phyloP scores from a whole-genome alignment of 2,797 vertebrate genomes.

The Graptemys geographica region DNA sequence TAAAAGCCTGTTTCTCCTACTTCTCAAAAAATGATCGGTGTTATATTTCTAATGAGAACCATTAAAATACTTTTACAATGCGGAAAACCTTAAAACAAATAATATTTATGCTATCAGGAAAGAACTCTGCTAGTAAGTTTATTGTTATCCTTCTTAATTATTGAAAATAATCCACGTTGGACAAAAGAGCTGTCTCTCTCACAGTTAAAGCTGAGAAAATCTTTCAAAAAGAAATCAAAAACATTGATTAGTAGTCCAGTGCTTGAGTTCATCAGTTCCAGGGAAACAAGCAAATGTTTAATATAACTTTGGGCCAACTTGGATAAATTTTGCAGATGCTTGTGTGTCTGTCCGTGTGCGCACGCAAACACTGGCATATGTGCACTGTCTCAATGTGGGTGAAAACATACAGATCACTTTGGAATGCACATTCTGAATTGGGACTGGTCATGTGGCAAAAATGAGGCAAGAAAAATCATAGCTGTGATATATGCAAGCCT shows the following conservation, averaged over 20 bases:
- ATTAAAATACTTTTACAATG: conserved; percentile 3
- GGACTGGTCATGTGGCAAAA: neutral
- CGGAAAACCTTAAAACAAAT: conserved; percentile 47
- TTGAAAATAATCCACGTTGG: conserved; percentile 51
- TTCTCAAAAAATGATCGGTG: neutral
- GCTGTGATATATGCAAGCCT: neutral
- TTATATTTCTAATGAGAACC: conserved; percentile 35
- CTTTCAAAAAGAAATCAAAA: neutral
- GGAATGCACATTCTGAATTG: neutral
- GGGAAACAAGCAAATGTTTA: neutral
- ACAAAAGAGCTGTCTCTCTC: neutral
- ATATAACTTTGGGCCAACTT: neutral
- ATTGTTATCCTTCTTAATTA: conserved; percentile 46
- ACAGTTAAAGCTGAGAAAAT: no score
- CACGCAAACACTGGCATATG: no score
- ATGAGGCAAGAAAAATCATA: neutral
- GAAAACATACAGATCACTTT: neutral
- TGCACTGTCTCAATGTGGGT: neutral
- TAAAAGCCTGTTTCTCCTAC: neutral
- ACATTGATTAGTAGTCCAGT: neutral
- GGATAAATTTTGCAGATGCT: neutral
- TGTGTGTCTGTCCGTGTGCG: no score
- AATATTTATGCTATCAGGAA: neutral
- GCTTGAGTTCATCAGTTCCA: neutral
- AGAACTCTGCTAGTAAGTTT: conserved; percentile 36